Percentiles rank a stretch among this genome's conserved stretches.
phyloP scores from a whole-genome alignment of 2,797 vertebrate genomes.

The Fratercula arctica region DNA sequence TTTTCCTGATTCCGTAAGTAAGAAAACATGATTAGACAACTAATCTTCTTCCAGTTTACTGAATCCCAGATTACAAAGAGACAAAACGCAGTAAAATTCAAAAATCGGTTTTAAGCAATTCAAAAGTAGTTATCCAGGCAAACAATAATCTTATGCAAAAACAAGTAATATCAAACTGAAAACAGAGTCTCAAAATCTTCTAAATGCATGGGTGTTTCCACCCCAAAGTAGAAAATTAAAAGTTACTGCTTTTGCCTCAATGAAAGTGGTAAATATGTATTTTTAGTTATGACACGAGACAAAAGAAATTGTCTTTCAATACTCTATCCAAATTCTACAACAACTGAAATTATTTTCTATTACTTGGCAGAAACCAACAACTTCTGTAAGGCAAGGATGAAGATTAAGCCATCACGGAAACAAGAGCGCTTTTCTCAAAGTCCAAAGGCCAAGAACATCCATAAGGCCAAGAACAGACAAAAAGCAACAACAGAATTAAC shows the following conservation, averaged over 20 bases:
- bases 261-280: neutral
- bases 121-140: neutral
- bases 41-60: neutral
- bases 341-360: neutral
- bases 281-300: neutral
- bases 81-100: neutral
- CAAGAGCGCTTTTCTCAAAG: neutral
- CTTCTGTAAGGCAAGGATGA: conserved; percentile 31
- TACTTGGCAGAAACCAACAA: neutral
- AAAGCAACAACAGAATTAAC: neutral
- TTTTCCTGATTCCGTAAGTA: neutral
- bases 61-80: neutral
- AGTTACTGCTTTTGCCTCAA: neutral
- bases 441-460: neutral
- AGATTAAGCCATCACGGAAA: neutral
- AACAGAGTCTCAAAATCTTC: neutral
- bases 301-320: neutral
- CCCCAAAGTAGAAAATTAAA: neutral
- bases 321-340: neutral
- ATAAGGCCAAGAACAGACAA: conserved; percentile 13
- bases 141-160: neutral
- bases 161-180: neutral
- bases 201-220: neutral
- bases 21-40: conserved; percentile 16
- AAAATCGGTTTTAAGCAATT: conserved; percentile 4